Evolutionary conservation across 1,140 invertebrate species (phyloP).

Genomic region (Micrasema longulum): DNA sequence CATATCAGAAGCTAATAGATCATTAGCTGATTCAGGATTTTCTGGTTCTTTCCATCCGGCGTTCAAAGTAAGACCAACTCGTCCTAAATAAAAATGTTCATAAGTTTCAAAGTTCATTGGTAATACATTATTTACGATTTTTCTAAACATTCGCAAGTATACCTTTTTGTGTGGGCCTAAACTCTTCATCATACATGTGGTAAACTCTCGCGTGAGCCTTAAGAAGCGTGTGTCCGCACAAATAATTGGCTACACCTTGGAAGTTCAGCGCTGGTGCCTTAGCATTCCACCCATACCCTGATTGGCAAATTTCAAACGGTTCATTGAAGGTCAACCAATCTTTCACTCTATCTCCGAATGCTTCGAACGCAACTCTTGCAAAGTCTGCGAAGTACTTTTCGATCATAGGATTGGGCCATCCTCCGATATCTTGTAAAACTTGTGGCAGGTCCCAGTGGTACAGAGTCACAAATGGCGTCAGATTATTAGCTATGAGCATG

Average conservation of each 20-base stretch:
- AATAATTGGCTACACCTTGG: slow-evolving; percentile 69
- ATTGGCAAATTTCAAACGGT: slow-evolving; percentile 58
- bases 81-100: slow-evolving; percentile 57
- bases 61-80: slow-evolving; percentile 67
- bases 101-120: not conserved
- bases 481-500: slow-evolving; percentile 65
- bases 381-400: slow-evolving; percentile 66
- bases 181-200: slow-evolving; percentile 75
- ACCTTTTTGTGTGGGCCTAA: slow-evolving; percentile 70
- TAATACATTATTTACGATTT: no score
- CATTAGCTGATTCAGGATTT: slow-evolving; percentile 56
- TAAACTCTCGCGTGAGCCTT: slow-evolving; percentile 73
- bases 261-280: slow-evolving; percentile 61
- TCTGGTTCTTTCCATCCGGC: slow-evolving; percentile 65
- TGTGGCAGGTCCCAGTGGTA: slow-evolving; percentile 64
- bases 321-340: slow-evolving; percentile 67
- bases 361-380: slow-evolving; percentile 59
- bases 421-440: slow-evolving; percentile 60
- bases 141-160: slow-evolving; percentile 53
- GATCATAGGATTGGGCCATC: slow-evolving; percentile 61
- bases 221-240: slow-evolving; percentile 72
- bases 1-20: slow-evolving; percentile 64
- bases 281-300: slow-evolving; percentile 56
- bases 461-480: slow-evolving; percentile 68
- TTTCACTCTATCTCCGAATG: slow-evolving; percentile 65